Base-by-base conservation (phyloP, 2,888 invertebrate genomes). In the Pecten maximus region DNA sequence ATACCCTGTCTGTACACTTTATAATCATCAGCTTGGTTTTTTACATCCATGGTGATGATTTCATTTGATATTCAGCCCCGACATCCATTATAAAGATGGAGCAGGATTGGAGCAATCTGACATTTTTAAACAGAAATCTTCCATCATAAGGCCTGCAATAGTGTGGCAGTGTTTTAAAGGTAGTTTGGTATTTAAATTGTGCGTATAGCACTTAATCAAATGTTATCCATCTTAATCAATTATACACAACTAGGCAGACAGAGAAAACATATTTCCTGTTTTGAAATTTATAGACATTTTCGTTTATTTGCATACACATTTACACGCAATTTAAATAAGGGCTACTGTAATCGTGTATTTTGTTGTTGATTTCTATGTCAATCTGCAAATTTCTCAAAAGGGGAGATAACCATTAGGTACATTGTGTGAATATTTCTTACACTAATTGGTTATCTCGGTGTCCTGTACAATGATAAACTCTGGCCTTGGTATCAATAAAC, bases 61-160 rank as follows among this genome's bases (percentile, higher is more conserved):
- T 74, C 74, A 74, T 54, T 54, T 54, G 54, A 54, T 74, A 74
- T 74, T 74, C 74, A 74, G 4, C n/a, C 54, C 54, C 23, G n/a
- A 74, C 74, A 74, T 74, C 74, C 74, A 74, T 74, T 74, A 74
- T 35, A 74, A 74, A 74, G 74, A 74, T 74, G 74, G 74, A 74
- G 74, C 35, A 74, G 35, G 35, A 28, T 74, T 74, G 0, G 28
- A 28, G 74, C 28, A 74, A 74, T 74, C 74, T 74, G 74, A 74
- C 74, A 74, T 74, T 74, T 74, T 10, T 35, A 28, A 74, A 74
- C 74, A 35, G 8, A 35, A 74, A 74, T 35, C 74, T 74, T 74
- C 74, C 28, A 74, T 74, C 74, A 74, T 74, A 35, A 3, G 35
- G 12, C 74, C 35, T 74, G 74, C 74, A 28, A 35, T 74, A 23